Evolutionary conservation across 2,888 invertebrate species (phyloP).

Genomic region (Prenolepis imparis): DNA sequence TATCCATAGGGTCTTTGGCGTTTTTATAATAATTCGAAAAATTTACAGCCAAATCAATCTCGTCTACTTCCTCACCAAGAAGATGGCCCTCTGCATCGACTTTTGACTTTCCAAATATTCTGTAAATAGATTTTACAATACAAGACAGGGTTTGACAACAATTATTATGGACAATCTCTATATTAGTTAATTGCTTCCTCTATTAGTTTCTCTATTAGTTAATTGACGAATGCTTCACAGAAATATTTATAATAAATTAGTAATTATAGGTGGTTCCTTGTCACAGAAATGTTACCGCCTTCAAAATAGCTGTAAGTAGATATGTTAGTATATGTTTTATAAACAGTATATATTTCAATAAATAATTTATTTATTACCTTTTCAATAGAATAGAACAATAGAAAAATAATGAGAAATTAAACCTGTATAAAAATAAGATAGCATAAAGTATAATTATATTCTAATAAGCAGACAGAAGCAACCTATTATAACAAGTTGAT

Average conservation of each 20-base stretch:
- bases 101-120: conserved; percentile 86
- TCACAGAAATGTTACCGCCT: neutral
- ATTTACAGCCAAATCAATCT: conserved; percentile 82
- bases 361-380: conserved; percentile 14
- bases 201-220: neutral
- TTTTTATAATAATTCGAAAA: conserved; percentile 79
- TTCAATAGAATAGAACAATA: no score
- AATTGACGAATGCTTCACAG: neutral
- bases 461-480: neutral
- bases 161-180: neutral
- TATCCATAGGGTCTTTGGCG: conserved; percentile 72
- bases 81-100: conserved; percentile 85
- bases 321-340: conserved; percentile 23
- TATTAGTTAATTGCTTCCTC: neutral
- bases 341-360: neutral
- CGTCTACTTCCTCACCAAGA: conserved; percentile 84
- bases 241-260: conserved; percentile 8
- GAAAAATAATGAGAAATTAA: neutral
- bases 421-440: neutral
- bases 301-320: neutral
- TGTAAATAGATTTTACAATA: conserved; percentile 75
- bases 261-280: neutral
- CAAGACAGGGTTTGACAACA: conserved; percentile 12
- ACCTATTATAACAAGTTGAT: neutral
- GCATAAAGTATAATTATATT: neutral